Percentiles rank a stretch among this genome's conserved stretches.
Conservation (phyloP, 64 coral and sea anemone genomes). For the Anthopleura sola region DNA sequence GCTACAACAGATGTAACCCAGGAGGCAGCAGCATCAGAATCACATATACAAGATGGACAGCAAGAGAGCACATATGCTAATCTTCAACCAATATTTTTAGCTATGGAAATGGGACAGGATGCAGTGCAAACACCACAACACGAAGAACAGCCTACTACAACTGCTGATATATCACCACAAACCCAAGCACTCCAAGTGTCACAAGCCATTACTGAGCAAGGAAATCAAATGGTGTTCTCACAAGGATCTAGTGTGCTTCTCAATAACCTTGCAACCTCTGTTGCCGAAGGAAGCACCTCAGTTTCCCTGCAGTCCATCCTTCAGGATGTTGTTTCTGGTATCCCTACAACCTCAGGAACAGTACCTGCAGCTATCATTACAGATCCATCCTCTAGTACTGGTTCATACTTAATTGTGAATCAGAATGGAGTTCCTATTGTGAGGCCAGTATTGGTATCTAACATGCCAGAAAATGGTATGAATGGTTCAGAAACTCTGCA, state of each 20-base stretch:
- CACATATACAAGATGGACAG: constrained; percentile 41
- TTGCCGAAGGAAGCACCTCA: constrained; percentile 51
- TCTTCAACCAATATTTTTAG: constrained; percentile 88
- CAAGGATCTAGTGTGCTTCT: constrained; percentile 63
- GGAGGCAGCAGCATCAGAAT: neutral
- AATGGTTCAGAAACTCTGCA: constrained; percentile 67
- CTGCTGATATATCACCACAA: constrained; percentile 57
- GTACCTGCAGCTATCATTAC: constrained; percentile 92
- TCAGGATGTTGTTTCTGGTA: constrained; percentile 91
- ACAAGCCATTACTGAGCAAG: constrained; percentile 30
- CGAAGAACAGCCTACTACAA: constrained; percentile 35
- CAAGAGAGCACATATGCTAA: constrained; percentile 92
- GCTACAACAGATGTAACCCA: neutral
- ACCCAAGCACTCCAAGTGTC: constrained; percentile 34
- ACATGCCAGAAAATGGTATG: constrained; percentile 56
- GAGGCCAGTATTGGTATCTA: constrained; percentile 88
- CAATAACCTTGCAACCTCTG: constrained; percentile 64
- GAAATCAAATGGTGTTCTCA: constrained; percentile 37
- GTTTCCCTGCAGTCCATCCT: constrained; percentile 73
- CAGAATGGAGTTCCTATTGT: constrained; percentile 94
- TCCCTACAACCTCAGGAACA: constrained; percentile 76
- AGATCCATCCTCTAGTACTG: constrained; percentile 87
- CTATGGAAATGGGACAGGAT: constrained; percentile 97
- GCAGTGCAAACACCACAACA: constrained; percentile 52
- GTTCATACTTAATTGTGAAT: constrained; percentile 90